phyloP scores from a whole-genome alignment of 2,113 vertebrate genomes.

The Silurus asotus region DNA sequence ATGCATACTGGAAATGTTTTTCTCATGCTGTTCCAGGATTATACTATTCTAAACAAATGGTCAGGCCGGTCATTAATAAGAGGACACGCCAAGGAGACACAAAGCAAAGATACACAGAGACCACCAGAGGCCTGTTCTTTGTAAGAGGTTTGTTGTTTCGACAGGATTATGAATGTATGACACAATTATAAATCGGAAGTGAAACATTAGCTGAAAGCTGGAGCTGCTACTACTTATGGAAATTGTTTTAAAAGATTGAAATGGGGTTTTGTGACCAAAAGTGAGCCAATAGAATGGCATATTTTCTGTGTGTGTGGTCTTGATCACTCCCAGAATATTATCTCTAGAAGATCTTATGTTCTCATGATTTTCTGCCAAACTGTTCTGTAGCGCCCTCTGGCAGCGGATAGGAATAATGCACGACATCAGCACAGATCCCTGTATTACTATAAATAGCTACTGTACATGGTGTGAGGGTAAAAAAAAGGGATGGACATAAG shows the following conservation, averaged over 20 bases:
- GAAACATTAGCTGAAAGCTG: not conserved
- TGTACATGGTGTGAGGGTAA: too few species aligned
- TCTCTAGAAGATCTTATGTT: not conserved
- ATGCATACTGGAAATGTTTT: not conserved
- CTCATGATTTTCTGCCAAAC: not conserved
- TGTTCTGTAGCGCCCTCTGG: conserved; percentile 1
- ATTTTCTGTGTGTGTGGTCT: not conserved
- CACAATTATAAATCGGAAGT: not conserved
- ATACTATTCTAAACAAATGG: not conserved
- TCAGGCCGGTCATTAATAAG: not conserved
- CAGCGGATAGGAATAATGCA: not conserved
- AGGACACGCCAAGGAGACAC: not conserved
- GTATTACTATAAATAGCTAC: not conserved
- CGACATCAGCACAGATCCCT: not conserved
- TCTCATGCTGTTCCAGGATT: not conserved
- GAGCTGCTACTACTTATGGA: not conserved
- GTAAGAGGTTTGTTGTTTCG: not conserved
- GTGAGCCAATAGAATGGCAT: not conserved
- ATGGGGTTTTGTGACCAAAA: not conserved
- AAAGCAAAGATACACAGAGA: not conserved
- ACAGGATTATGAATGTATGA: not conserved
- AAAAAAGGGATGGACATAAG: not conserved
- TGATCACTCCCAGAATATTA: not conserved
- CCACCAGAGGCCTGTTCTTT: not conserved
- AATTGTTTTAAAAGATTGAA: not conserved